Evolutionary conservation across 2,113 vertebrate species (phyloP), one percentile per base, ranked within the genome.

Genomic region (Camelus dromedarius): DNA sequence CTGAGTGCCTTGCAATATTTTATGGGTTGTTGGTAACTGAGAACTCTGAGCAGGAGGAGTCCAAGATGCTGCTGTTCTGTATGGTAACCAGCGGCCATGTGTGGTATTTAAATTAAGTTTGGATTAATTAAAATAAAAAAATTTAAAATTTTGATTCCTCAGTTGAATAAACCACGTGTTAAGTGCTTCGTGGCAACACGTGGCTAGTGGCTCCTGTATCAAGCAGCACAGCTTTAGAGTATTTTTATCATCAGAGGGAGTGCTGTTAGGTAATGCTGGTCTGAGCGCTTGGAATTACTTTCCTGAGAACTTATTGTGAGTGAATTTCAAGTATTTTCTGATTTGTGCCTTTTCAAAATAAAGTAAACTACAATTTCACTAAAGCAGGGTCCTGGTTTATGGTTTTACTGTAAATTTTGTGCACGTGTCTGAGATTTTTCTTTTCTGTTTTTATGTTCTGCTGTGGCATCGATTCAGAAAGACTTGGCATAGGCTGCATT

Each of bases 141-240:
- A 19, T 62, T 30, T n/a, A 38, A 48, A 62, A 72, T 26, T 26
- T 62, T 3, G 5, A 5, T 77, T 28, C 60, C 50, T 58, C 30
- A 5, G 28, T 10, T 66, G 64, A 16, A 30, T 10, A 6, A 77
- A 62, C 62, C 30, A 3, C 35, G 18, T 16, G 32, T 86, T 30
- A 11, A 6, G 62, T 28, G 48, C 58, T 67, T 9, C 18, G 13
- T 54, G 14, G 52, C 8, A 13, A 4, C 15, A 0, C 26, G 48
- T n/a, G 66, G 18, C 56, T 5, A 4, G 35, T 5, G 83, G 60
- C 38, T 5, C 0, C 4, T 8, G 0, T 8, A 5, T 50, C 11
- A 6, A 6, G 3, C 10, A 12, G 42, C 42, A 3, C n/a, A 14
- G 16, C 28, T 5, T 22, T 2, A 11, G 56, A 24, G 6, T 20